A percentile compares a stretch with the other conserved stretches of the same genome.
Evolutionary conservation across 2,113 vertebrate species (phyloP).

Genomic region (crab-eating macaque (Macaca fascicularis)): T2T-MFA8v1.1 NC_088380.1:145809501-145810000

Average conservation of each 20-base stretch:
- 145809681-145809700: neutral
- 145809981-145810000: no score
- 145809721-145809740: constrained; percentile 6
- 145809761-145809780: neutral
- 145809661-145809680: neutral
- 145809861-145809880: no score
- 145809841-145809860: no score
- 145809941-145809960: no score
- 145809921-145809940: no score
- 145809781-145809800: no score
- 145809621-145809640: constrained; percentile 22
- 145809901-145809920: no score
- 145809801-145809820: no score
- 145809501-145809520: constrained; percentile 14
- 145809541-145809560: neutral
- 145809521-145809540: neutral
- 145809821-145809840: no score
- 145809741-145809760: constrained; percentile 17
- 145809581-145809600: neutral
- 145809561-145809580: constrained; percentile 27
- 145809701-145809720: neutral
- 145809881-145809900: no score
- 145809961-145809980: no score
- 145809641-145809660: constrained; percentile 38
- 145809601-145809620: neutral